Conservation (phyloP, 2,888 invertebrate genomes). For the Cremastinae sp. region DNA sequence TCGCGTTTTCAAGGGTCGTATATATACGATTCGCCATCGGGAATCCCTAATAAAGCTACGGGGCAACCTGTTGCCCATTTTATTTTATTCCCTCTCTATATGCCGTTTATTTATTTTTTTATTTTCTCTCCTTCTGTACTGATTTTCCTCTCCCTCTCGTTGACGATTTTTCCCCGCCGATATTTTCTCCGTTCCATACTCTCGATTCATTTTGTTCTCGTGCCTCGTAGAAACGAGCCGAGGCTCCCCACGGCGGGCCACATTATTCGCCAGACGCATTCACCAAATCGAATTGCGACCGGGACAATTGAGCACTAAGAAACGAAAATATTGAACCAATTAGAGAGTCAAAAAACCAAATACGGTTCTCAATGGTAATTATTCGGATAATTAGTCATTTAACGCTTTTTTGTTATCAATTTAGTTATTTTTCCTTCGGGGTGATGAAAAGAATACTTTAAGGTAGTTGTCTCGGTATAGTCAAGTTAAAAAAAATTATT, state of each 20-base stretch:
- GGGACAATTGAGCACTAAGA: background rate
- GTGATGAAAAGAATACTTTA: no score
- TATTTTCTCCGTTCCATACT: constrained; percentile 3
- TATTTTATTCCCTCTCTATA: no score
- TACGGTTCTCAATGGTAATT: background rate
- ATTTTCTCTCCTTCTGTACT: constrained; percentile 41
- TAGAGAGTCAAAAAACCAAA: background rate
- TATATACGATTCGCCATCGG: constrained; percentile 53
- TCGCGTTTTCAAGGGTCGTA: constrained; percentile 19
- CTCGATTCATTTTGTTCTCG: constrained; percentile 21
- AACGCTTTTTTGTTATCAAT: no score
- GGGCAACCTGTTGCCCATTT: constrained; percentile 58
- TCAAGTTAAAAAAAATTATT: no score
- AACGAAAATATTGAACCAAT: background rate
- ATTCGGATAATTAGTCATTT: no score
- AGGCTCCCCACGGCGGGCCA: constrained; percentile 35
- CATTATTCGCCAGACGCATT: constrained; percentile 24
- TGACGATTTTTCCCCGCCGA: background rate
- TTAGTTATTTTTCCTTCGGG: no score
- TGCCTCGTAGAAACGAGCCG: constrained; percentile 35
- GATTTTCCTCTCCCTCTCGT: no score
- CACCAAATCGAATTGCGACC: constrained; percentile 7
- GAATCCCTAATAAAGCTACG: constrained; percentile 55
- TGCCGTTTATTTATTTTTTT: no score
- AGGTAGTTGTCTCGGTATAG: no score